Base-by-base conservation (phyloP, 2,797 vertebrate species). In the Muscicapa comitata region DNA sequence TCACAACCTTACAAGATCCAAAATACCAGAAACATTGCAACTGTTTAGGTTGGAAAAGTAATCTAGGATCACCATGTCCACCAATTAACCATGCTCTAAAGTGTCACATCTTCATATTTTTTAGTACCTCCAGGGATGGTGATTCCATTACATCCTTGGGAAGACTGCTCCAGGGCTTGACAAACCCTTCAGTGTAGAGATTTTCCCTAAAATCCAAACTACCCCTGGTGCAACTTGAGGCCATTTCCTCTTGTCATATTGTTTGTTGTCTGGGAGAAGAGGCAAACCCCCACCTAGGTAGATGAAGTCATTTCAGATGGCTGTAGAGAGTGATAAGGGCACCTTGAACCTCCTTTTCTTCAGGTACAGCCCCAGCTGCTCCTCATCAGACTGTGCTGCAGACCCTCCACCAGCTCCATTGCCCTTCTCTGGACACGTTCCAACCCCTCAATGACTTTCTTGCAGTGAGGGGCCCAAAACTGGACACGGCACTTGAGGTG, bases 351-450 rank as follows among this genome's bases (percentile, higher is more conserved):
- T 61, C 14, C 13, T 74, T 74, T 40, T 20, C 12, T 26, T 28
- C 47, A 21, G 35, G 35, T 35, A 35, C 35, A 35, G 0, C 9
- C 24, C 16, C 38, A 72, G 53, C 20, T 12, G 5, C 11, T 33
- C 13, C 45, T 58, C 29, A 66, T 2, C 9, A 54, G 26, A 13
- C 10, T 40, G 40, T 10, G 12, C 12, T 67, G 4, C 25, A 40
- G 47, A 54, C 9, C 5, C 18, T 35, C 10, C 6, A 0, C 5
- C 40, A 31, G 1, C 20, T 35, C 53, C 9, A 1, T 1, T 47
- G 18, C 5, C 13, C 35, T 61, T 74, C 54, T 24, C 40, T 74
- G 70, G 40, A 35, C 21, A 23, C 2, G 0, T 7, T 54, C 31
- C 26, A 67, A 40, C 21, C 2, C 4, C 21, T 59, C 26, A 47